These are phyloP conservation scores for Gari tellinella DNA, from an alignment of 2,888 invertebrate species.

Conservation along the genomic window DNA sequence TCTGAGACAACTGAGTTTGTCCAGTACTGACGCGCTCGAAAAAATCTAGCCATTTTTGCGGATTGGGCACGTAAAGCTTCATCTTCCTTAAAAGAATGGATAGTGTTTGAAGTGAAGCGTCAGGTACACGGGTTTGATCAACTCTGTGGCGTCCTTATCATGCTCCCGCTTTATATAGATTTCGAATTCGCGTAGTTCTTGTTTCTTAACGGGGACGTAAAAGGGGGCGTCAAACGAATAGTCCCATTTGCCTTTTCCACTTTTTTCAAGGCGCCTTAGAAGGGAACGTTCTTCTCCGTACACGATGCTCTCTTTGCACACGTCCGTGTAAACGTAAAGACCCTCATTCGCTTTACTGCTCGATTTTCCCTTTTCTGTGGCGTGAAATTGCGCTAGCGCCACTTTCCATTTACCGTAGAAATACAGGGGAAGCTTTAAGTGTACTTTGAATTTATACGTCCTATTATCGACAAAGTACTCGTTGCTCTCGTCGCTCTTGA, in stretches of 20 bases:
- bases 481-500: constrained; percentile 31
- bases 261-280: constrained; percentile 13
- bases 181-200: constrained; percentile 26
- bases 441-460: constrained; percentile 17
- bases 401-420: constrained; percentile 21
- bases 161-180: constrained; percentile 44
- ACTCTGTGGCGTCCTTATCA: constrained; percentile 12
- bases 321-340: constrained; percentile 19
- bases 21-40: constrained; percentile 40
- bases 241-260: constrained; percentile 7
- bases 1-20: constrained; percentile 22
- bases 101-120: constrained; percentile 48
- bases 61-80: constrained; percentile 60
- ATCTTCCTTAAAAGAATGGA: constrained; percentile 26
- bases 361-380: constrained; percentile 19
- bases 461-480: constrained; percentile 17
- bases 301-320: constrained; percentile 24
- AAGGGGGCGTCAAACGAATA: constrained; percentile 19
- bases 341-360: constrained; percentile 1
- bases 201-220: constrained; percentile 34
- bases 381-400: constrained; percentile 20
- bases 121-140: constrained; percentile 32
- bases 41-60: constrained; percentile 50
- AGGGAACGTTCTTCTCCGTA: constrained; percentile 26
- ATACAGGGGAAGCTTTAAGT: constrained; percentile 20